These are phyloP conservation scores for Caenorhabditis becei DNA, from an alignment of 2,888 invertebrate species.

Conservation along the genomic window DNA sequence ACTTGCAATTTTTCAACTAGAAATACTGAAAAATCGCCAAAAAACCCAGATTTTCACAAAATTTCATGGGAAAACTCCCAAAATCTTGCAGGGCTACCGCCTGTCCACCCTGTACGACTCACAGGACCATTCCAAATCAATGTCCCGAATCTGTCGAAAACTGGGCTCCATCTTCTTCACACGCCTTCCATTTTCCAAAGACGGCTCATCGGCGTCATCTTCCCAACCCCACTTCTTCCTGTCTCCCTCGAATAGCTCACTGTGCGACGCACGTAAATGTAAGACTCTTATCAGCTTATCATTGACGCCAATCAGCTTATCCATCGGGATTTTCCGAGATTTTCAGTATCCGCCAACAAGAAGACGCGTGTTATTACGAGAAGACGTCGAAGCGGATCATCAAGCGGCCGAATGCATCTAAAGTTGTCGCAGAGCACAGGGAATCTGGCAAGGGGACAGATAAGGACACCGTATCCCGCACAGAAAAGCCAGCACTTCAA, in stretches of 20 bases:
- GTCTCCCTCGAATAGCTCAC: conserved; percentile 60
- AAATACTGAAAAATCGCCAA: neutral
- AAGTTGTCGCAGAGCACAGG: conserved; percentile 56
- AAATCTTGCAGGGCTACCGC: conserved; percentile 65
- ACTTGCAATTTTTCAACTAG: no score
- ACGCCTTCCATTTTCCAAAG: conserved; percentile 24
- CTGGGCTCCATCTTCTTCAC: conserved; percentile 45
- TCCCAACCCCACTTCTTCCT: conserved; percentile 64
- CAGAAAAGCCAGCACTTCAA: conserved; percentile 40
- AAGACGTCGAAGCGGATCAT: conserved; percentile 3
- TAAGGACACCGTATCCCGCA: conserved; percentile 51
- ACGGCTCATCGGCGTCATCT: conserved; percentile 32
- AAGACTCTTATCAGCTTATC: no score
- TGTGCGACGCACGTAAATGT: conserved; percentile 45
- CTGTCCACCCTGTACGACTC: conserved; percentile 71
- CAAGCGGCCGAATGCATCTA: conserved; percentile 14
- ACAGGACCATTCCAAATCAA: conserved; percentile 66
- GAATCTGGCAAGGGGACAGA: conserved; percentile 30
- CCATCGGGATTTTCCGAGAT: neutral
- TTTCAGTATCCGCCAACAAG: conserved; percentile 31
- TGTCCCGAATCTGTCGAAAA: conserved; percentile 59
- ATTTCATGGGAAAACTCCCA: no score
- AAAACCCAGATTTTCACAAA: no score
- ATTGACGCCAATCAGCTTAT: no score
- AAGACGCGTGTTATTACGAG: conserved; percentile 14